Evolutionary conservation across 2,888 invertebrate genomes (phyloP).

Genomic region (Archips xylosteana): DNA sequence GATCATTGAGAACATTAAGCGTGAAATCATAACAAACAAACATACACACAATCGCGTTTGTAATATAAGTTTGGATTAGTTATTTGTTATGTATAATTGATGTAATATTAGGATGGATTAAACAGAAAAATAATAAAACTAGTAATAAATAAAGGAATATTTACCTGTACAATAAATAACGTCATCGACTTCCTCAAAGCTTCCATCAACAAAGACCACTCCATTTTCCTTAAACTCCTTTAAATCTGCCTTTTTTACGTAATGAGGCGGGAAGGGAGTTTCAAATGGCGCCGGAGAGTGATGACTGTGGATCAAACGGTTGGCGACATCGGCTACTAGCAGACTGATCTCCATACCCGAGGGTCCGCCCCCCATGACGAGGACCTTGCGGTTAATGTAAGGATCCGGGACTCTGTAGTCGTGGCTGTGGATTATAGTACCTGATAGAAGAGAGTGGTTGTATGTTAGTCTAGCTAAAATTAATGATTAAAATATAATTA

Average conservation of each 20-base stretch:
- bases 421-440: slow-evolving; percentile 90
- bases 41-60: too few relatives aligned
- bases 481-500: background rate
- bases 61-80: too few relatives aligned
- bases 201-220: slow-evolving; percentile 86
- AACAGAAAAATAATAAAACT: background rate
- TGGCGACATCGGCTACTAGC: slow-evolving; percentile 81
- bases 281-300: slow-evolving; percentile 71
- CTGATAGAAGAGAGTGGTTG: slow-evolving; percentile 52
- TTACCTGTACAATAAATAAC: slow-evolving; percentile 90
- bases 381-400: slow-evolving; percentile 85
- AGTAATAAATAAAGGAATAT: too few relatives aligned
- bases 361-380: slow-evolving; percentile 89
- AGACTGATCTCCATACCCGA: slow-evolving; percentile 91
- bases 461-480: background rate
- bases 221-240: slow-evolving; percentile 79
- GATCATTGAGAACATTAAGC: too few relatives aligned
- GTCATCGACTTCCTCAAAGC: slow-evolving; percentile 85
- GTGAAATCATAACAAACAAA: too few relatives aligned
- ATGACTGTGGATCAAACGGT: slow-evolving; percentile 81
- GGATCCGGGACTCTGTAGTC: slow-evolving; percentile 87
- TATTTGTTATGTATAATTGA: too few relatives aligned
- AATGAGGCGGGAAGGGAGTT: slow-evolving; percentile 76
- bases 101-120: too few relatives aligned
- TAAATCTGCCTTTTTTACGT: slow-evolving; percentile 82